phyloP scores from a whole-genome alignment of 2,888 invertebrate species.

The Lochmaea capreae region DNA sequence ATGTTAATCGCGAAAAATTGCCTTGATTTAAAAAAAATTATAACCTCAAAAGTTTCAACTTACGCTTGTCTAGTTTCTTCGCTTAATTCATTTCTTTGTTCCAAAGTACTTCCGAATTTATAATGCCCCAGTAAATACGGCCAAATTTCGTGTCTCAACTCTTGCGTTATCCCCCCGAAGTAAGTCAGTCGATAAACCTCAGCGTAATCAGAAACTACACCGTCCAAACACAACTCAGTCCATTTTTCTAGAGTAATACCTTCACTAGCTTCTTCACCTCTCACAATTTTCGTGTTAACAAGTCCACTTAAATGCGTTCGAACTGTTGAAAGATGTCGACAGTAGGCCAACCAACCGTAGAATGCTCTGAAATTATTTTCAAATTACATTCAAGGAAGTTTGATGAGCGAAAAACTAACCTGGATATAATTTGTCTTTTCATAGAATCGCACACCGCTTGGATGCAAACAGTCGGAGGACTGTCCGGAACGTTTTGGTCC shows the following conservation, averaged over 20 bases:
- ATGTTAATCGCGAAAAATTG: too few species aligned
- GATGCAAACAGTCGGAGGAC: constrained; percentile 63
- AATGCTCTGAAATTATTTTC: constrained; percentile 72
- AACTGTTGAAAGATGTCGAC: constrained; percentile 91
- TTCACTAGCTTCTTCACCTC: constrained; percentile 73
- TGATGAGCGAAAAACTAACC: constrained; percentile 58
- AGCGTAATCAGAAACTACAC: constrained; percentile 71
- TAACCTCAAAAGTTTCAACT: constrained; percentile 38
- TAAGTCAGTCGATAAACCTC: constrained; percentile 88
- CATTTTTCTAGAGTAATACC: constrained; percentile 80
- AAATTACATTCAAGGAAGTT: too few species aligned
- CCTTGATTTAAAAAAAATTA: too few species aligned
- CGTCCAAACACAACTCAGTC: constrained; percentile 75
- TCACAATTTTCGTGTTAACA: constrained; percentile 80
- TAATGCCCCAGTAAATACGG: constrained; percentile 90
- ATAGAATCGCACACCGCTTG: constrained; percentile 90
- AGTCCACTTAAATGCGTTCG: constrained; percentile 91
- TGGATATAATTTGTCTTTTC: constrained; percentile 93
- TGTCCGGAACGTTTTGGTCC: constrained; percentile 65
- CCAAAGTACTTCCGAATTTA: constrained; percentile 78
- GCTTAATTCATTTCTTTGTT: constrained; percentile 76
- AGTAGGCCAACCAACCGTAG: constrained; percentile 96
- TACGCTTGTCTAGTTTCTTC: constrained; percentile 73
- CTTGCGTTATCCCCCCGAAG: constrained; percentile 86
- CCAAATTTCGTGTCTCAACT: constrained; percentile 85